These are phyloP conservation scores for Aricia artaxerxes DNA, from an alignment of 2,888 invertebrate species.

Conservation along the genomic window DNA sequence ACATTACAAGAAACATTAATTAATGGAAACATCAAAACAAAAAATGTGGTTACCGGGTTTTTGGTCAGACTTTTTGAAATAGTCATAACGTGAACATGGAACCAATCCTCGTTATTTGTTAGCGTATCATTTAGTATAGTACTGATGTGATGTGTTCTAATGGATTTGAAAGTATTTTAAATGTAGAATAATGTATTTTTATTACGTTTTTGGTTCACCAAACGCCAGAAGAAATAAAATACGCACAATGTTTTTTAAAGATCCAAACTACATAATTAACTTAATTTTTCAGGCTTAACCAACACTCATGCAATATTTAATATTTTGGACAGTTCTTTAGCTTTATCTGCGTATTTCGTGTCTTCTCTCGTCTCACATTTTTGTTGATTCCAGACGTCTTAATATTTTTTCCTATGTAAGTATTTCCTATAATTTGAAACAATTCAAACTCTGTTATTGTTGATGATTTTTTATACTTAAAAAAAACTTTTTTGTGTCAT, in stretches of 20 bases:
- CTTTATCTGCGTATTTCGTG: too few species aligned
- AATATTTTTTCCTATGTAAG: background rate
- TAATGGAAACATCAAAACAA: background rate
- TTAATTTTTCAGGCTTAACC: background rate
- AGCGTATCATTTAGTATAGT: conserved; percentile 26
- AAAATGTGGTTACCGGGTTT: background rate
- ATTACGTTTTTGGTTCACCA: background rate
- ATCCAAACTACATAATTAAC: too few species aligned
- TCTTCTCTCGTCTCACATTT: too few species aligned
- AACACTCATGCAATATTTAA: background rate
- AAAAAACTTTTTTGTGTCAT: background rate
- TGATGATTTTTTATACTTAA: too few species aligned
- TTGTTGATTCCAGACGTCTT: too few species aligned
- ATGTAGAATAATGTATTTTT: conserved; percentile 18
- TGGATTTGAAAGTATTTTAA: conserved; percentile 32
- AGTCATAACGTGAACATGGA: conserved; percentile 49
- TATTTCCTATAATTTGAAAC: background rate
- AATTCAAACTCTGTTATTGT: too few species aligned
- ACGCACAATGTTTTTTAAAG: too few species aligned
- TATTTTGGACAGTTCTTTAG: too few species aligned
- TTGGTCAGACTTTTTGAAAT: conserved; percentile 11
- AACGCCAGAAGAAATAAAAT: background rate
- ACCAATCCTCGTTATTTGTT: conserved; percentile 59
- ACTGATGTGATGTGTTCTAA: conserved; percentile 24
- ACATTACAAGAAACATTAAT: background rate